These are phyloP conservation scores for Helicoverpa armigera DNA, from an alignment of 1,140 invertebrate species.

Conservation along the genomic window DNA sequence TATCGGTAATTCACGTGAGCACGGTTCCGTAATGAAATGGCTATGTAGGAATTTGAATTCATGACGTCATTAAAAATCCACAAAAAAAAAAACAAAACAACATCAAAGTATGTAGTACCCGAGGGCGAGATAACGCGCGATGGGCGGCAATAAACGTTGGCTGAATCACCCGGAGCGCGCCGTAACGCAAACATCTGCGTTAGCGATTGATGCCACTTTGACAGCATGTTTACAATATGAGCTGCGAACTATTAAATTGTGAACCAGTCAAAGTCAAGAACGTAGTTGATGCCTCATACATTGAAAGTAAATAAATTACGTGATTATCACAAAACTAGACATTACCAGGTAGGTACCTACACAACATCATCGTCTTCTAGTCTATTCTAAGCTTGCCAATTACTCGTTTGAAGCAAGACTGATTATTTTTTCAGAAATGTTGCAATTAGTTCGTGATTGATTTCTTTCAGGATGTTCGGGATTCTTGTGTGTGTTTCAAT, in stretches of 20 bases:
- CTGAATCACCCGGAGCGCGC: slow-evolving; percentile 69
- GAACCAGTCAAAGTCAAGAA: slow-evolving; percentile 57
- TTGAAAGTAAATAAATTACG: slow-evolving; percentile 14
- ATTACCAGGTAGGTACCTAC: neutral
- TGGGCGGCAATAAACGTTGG: slow-evolving; percentile 62
- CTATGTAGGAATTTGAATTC: neutral
- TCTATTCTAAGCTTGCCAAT: neutral
- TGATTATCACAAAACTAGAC: neutral
- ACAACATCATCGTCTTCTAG: neutral
- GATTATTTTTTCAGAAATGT: neutral
- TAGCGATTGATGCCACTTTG: slow-evolving; percentile 68
- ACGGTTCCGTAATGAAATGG: neutral
- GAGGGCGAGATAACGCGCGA: slow-evolving; percentile 55
- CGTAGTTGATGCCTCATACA: slow-evolving; percentile 30
- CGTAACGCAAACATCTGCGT: slow-evolving; percentile 68
- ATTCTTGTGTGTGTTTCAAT: too few species aligned
- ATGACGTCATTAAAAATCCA: slow-evolving; percentile 23
- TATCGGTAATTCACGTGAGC: too few species aligned
- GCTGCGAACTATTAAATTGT: slow-evolving; percentile 62
- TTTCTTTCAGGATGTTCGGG: too few species aligned
- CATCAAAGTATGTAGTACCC: slow-evolving; percentile 62
- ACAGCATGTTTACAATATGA: slow-evolving; percentile 67
- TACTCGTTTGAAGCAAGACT: neutral
- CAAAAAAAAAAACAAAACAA: slow-evolving; percentile 53
- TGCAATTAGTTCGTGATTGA: slow-evolving; percentile 14